A percentile compares a stretch with the other conserved stretches of the same genome.
These are phyloP conservation scores for Lophius americanus DNA, from an alignment of 2,797 vertebrate genomes.

Conservation along the genomic window DNA sequence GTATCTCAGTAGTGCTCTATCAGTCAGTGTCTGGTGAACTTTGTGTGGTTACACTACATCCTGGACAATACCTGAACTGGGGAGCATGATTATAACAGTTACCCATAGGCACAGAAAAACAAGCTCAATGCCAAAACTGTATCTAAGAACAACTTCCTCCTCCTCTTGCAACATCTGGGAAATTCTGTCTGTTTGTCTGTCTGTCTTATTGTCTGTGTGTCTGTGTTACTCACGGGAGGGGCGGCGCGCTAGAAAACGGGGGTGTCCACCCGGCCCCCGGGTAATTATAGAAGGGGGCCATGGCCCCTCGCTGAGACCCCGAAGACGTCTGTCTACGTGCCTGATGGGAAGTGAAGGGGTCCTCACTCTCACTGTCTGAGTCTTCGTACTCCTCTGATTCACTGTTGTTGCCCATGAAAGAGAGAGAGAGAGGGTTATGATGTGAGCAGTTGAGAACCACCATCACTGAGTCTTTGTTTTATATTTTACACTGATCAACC, in stretches of 20 bases:
- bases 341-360: conserved; percentile 89
- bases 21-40: conserved; percentile 15
- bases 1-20: neutral
- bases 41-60: conserved; percentile 22
- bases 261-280: conserved; percentile 86
- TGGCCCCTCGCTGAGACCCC: conserved; percentile 86
- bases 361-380: conserved; percentile 88
- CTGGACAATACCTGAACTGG: conserved; percentile 36
- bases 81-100: conserved; percentile 24
- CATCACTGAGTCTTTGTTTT: neutral
- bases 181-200: conserved; percentile 81
- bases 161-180: conserved; percentile 34
- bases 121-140: conserved; percentile 30
- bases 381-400: conserved; percentile 87
- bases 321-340: conserved; percentile 87
- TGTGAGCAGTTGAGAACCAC: conserved; percentile 17
- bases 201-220: conserved; percentile 84
- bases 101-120: conserved; percentile 32
- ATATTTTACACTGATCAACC: too few species aligned
- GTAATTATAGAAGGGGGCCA: conserved; percentile 89
- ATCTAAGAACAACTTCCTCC: conserved; percentile 39
- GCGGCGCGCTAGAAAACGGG: conserved; percentile 88
- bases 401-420: conserved; percentile 65
- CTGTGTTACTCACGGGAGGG: conserved; percentile 88
- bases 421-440: conserved; percentile 42